Base-by-base conservation (phyloP, 2,113 vertebrate genomes). In the Cochlearius cochlearius region DNA sequence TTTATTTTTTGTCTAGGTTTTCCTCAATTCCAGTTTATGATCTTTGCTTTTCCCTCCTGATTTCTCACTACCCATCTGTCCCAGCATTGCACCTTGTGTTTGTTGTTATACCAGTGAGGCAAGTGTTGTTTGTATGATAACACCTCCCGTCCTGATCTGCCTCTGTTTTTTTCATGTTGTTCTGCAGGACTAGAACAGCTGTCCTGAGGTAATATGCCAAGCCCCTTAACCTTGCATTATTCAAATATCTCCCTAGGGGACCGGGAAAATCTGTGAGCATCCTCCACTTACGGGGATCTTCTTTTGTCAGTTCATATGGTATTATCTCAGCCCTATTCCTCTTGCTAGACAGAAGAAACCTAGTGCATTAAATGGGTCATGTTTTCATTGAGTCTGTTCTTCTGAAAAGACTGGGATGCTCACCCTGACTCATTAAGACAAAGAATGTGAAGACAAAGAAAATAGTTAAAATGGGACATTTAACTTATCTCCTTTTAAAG, bases 141-240 rank as follows among this genome's bases (percentile, higher is more conserved):
- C 86, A 91, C 58, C 62, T 89, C 49, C 56, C 38, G 47, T 63
- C 52, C 43, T 1, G 15, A 87, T 77, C 89, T 85, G 56, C 64
- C 58, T 84, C 63, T 39, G 34, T 1, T 66, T 91, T 94, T 82
- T 66, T 56, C 38, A 21, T 72, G 72, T 88, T 93, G 75, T 77
- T 90, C 76, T 93, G 76, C 62, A 89, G 80, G 73, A 83, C 56
- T 91, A 36, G 52, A 95, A 91, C 94, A 96, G 83, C 95, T 96
- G 92, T 91, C 92, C 69, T 94, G 86, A 95, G 52, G 92, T 91
- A 94, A 77, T 39, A 94, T 78, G 95, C 78, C 88, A 96, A 91
- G 76, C 50, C 82, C 76, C 79, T 88, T 93, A 90, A 95, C 94
- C 88, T 72, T 91, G 53, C 36, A 56, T 94, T 94, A 91, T 95